Evolutionary conservation across 2,888 invertebrate species (phyloP), one percentile per base, ranked within the genome.

Genomic region (Tanaodytes sp.): DNA sequence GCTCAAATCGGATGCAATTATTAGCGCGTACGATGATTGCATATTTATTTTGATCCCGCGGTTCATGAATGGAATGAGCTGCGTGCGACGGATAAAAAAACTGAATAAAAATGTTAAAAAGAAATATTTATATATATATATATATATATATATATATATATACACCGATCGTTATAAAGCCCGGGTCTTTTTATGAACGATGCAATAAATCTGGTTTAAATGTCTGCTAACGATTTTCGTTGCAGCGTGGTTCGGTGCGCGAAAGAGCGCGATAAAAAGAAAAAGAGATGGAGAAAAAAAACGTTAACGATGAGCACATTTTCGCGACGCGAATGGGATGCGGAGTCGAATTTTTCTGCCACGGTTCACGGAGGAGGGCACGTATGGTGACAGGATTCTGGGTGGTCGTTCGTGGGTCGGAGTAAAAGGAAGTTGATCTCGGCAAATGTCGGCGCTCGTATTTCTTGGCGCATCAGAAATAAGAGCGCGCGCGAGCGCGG

Each of bases 311-410:
- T 65, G 39, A 15, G 62, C 68, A 65, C 62, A 58, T 62, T 72
- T 72, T 20, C 65, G 52, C 64, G 52, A 51, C 48, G 46, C 58
- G 48, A 57, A 57, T 59, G 54, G 30, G 49, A 39, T 58, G 58
- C 12, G n/a, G 36, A 45, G 58, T 48, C 54, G 64, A 65, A 68
- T 68, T 54, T 37, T 54, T 71, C 51, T 61, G 45, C 43, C 46
- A 45, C 37, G 62, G 48, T 59, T 69, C 63, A 36, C 40, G 37
- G 18, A 49, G 75, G 62, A 74, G 72, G 73, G 73, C 75, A 65
- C 61, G 76, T 72, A 80, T 80, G 82, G 82, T 83, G 83, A 83
- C 82, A 82, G 81, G 77, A 79, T 82, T 81, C 83, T 82, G 83
- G 83, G 83, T 83, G 83, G 83, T 82, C 83, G 78, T 54, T 40